These are phyloP conservation scores for Hemichromis elongatus DNA, from an alignment of 2,113 vertebrate genomes.

Conservation along the genomic window DNA sequence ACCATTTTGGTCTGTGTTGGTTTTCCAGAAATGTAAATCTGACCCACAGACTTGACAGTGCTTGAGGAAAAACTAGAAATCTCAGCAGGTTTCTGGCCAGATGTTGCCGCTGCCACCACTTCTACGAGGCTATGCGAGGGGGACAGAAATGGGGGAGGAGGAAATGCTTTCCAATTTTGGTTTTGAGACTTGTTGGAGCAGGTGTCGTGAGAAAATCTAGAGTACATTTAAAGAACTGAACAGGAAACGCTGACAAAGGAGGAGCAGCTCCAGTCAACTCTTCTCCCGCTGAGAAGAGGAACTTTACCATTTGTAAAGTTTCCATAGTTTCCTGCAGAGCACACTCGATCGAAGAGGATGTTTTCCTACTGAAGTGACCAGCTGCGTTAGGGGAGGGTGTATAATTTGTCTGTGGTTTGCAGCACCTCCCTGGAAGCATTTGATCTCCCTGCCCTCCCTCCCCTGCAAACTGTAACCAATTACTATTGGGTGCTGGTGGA, in stretches of 20 bases:
- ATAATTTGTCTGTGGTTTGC: conserved; percentile 43
- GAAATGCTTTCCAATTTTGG: neutral
- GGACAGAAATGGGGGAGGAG: neutral
- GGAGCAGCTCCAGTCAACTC: neutral
- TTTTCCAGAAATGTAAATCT: conserved; percentile 52
- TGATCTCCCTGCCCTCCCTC: neutral
- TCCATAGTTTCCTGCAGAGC: conserved; percentile 14
- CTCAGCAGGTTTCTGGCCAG: conserved; percentile 41
- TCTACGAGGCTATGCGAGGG: neutral
- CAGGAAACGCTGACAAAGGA: neutral
- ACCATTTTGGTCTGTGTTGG: conserved; percentile 31
- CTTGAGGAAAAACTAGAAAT: neutral
- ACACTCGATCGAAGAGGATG: conserved; percentile 19
- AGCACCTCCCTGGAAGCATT: conserved; percentile 36
- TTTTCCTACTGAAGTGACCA: conserved; percentile 15
- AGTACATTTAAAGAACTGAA: neutral
- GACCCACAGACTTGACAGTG: neutral
- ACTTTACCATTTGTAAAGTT: neutral
- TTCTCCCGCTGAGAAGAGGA: neutral
- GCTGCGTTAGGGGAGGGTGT: conserved; percentile 25
- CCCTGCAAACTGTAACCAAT: neutral
- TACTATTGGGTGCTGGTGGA: neutral
- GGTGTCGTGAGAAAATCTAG: conserved; percentile 16
- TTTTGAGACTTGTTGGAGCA: conserved; percentile 15
- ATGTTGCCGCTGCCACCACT: neutral